Evolutionary conservation across 2,797 vertebrate species (phyloP).

Genomic region (Astyanax mexicanus): DNA sequence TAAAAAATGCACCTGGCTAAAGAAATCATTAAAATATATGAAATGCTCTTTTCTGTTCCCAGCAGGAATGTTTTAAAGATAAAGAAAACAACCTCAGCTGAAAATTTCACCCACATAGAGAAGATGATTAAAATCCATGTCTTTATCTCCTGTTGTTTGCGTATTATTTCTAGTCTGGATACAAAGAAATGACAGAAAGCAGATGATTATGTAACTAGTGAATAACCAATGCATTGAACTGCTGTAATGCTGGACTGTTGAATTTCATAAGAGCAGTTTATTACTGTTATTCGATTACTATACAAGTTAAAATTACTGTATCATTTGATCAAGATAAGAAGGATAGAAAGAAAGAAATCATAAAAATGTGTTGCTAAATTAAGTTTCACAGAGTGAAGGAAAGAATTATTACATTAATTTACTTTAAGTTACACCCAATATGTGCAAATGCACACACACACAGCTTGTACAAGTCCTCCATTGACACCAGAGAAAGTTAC

Average conservation of each 20-base stretch:
- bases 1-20: neutral
- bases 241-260: neutral
- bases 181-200: neutral
- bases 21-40: neutral
- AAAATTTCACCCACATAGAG: neutral
- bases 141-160: neutral
- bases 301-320: no score
- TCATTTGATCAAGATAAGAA: constrained; percentile 22
- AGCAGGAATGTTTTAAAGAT: neutral
- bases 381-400: no score
- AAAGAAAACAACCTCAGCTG: neutral
- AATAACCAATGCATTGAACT: no score
- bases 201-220: neutral
- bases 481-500: no score
- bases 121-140: neutral
- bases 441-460: no score
- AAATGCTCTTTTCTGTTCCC: neutral
- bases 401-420: no score
- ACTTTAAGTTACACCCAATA: no score
- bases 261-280: neutral
- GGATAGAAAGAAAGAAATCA: neutral
- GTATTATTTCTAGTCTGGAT: neutral
- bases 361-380: no score
- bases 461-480: no score
- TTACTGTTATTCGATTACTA: constrained; percentile 1